These are phyloP conservation scores for Apteryx mantelli DNA, from an alignment of 2,113 vertebrate genomes.

Conservation along the genomic window DNA sequence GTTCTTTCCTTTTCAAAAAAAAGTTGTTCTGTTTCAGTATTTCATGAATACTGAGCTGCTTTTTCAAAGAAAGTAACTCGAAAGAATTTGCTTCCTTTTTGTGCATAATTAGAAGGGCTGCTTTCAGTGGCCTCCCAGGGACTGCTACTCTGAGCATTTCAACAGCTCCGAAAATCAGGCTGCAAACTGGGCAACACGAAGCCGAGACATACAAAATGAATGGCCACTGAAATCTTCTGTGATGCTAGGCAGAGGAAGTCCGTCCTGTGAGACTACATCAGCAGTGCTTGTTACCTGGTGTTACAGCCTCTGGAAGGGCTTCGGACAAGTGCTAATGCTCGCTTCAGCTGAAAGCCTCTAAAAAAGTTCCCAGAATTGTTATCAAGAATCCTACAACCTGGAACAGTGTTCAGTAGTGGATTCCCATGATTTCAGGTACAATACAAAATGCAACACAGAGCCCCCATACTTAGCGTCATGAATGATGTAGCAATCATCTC, in stretches of 20 bases:
- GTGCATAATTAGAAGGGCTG: background rate
- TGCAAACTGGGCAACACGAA: background rate
- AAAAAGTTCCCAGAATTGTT: background rate
- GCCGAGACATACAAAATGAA: background rate
- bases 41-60: background rate
- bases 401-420: background rate
- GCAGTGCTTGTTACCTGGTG: background rate
- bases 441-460: background rate
- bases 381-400: background rate
- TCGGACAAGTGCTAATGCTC: background rate
- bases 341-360: background rate
- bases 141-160: background rate
- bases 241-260: background rate
- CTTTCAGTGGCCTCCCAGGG: background rate
- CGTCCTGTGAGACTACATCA: background rate
- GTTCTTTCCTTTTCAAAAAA: conserved; percentile 25
- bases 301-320: background rate
- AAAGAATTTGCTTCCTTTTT: background rate
- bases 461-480: background rate
- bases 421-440: background rate
- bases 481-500: background rate
- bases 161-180: background rate
- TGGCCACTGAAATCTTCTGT: background rate
- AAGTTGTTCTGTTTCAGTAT: background rate
- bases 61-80: conserved; percentile 29